phyloP scores from a whole-genome alignment of 2,797 vertebrate species.

The Paramormyrops hopkinsi region DNA sequence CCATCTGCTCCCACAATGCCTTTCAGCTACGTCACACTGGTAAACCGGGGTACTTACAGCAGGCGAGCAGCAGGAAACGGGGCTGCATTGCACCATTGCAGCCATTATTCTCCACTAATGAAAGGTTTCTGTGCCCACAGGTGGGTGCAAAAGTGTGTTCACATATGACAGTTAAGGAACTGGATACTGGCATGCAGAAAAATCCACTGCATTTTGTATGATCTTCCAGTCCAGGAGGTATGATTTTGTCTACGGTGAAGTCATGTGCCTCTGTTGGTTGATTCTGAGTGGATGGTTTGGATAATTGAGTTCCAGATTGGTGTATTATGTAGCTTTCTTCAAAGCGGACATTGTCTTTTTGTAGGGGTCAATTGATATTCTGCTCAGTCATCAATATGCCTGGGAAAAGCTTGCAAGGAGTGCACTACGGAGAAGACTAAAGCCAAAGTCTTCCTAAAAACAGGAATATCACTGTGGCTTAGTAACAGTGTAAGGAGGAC shows the following conservation, averaged over 20 bases:
- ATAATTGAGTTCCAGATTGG: not conserved
- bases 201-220: not conserved
- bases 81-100: not conserved
- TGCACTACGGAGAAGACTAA: not conserved
- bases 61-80: not conserved
- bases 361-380: not conserved
- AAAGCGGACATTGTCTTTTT: not conserved
- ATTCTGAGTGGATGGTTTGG: not conserved
- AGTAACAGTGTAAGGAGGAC: not conserved
- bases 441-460: not conserved
- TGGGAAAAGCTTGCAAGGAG: not conserved
- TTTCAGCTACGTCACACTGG: not conserved
- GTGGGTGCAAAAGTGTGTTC: not conserved
- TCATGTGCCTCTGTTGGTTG: not conserved
- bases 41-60: not conserved
- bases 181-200: not conserved
- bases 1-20: not conserved
- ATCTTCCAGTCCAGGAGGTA: not conserved
- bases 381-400: not conserved
- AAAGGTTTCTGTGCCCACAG: not conserved
- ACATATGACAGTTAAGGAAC: not conserved
- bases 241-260: not conserved
- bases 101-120: not conserved
- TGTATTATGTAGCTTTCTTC: not conserved
- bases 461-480: not conserved